phyloP scores from a whole-genome alignment of 2,888 invertebrate species.

The Exocentrus adspersus region DNA sequence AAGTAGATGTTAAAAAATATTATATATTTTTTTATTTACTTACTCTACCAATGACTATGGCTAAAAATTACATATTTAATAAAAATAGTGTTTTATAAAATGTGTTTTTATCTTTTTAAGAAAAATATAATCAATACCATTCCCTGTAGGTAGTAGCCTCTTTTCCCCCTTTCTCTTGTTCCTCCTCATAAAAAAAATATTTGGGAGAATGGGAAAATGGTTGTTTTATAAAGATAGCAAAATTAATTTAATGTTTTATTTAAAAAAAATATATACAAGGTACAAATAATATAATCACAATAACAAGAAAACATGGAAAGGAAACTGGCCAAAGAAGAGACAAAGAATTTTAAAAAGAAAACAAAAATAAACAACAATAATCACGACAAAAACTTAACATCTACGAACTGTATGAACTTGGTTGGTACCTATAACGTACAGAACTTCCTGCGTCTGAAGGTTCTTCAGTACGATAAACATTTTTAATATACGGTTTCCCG shows the following conservation, averaged over 20 bases:
- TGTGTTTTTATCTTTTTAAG: no score
- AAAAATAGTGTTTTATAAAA: constrained; percentile 32
- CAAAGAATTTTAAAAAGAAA: neutral
- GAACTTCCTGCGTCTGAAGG: constrained; percentile 16
- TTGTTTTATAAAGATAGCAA: neutral
- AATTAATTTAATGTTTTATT: neutral
- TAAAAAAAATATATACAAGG: constrained; percentile 13
- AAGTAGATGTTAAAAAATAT: constrained; percentile 32
- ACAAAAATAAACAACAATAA: constrained; percentile 13
- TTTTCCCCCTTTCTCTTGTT: no score
- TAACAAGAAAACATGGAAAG: neutral
- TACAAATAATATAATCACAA: constrained; percentile 8
- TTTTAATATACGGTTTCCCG: constrained; percentile 18
- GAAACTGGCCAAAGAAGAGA: constrained; percentile 10
- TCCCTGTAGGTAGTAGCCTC: no score
- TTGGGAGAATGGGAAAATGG: no score
- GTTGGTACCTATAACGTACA: constrained; percentile 2
- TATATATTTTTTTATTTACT: constrained; percentile 41
- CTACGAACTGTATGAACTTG: constrained; percentile 15
- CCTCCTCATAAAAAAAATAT: no score
- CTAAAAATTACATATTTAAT: constrained; percentile 29
- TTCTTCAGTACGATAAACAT: constrained; percentile 19
- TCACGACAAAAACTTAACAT: constrained; percentile 15
- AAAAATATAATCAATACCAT: no score
- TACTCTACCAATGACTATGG: constrained; percentile 29